Conservation (phyloP, 2,797 vertebrate genomes). For the Acropternis orthonyx region DNA sequence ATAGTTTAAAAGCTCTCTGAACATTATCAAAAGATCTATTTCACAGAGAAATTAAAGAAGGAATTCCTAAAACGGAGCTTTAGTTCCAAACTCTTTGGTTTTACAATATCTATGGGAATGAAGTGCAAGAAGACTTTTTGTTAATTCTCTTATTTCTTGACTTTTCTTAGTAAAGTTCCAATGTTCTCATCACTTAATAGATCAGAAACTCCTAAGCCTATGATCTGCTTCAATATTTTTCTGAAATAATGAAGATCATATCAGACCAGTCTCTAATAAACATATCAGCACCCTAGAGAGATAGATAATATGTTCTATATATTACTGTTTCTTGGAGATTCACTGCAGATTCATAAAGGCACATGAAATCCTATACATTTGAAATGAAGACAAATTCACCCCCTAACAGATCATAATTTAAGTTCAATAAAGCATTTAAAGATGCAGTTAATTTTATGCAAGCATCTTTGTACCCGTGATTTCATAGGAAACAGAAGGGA, state of each 20-base stretch:
- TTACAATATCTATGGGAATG: conserved; percentile 40
- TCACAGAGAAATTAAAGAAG: conserved; percentile 63
- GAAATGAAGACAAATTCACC: not conserved
- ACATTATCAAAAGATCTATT: conserved; percentile 71
- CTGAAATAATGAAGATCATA: not conserved
- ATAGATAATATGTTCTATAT: not conserved
- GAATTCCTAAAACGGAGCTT: conserved; percentile 54
- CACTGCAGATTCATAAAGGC: not conserved
- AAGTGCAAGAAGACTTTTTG: conserved; percentile 27
- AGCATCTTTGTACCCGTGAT: not conserved
- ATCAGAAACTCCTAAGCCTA: not conserved
- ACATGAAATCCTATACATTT: not conserved
- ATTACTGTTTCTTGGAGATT: not conserved
- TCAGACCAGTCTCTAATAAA: not conserved
- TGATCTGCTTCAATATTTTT: not conserved
- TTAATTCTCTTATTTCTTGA: conserved; percentile 33
- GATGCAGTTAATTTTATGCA: not conserved
- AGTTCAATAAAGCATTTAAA: not conserved
- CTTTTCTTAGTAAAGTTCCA: conserved; percentile 36
- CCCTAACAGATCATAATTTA: not conserved
- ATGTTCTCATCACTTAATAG: not conserved
- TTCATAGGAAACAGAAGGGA: not conserved
- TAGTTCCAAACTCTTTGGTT: conserved; percentile 41
- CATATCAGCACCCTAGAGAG: not conserved
- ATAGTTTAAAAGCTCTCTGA: conserved; percentile 70